Conservation (phyloP, 2,113 vertebrate genomes). For the Hemicordylus capensis region DNA sequence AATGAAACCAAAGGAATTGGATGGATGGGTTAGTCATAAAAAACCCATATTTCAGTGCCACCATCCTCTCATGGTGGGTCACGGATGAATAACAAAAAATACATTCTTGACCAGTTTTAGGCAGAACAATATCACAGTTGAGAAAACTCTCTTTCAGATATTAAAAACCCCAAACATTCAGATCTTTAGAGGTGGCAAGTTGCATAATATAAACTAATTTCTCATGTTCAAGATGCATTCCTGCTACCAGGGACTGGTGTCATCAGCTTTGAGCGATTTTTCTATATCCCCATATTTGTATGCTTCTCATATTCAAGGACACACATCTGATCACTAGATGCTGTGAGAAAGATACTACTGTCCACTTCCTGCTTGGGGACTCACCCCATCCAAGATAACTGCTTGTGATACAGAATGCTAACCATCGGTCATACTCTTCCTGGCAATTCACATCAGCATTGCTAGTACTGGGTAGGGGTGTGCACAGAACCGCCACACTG, state of each 20-base stretch:
- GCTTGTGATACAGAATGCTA: too few relatives aligned
- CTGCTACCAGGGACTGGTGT: background rate
- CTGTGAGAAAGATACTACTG: background rate
- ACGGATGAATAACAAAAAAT: background rate
- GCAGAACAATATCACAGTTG: background rate
- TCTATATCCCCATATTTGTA: background rate
- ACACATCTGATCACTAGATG: background rate
- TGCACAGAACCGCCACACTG: too few relatives aligned
- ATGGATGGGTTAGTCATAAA: background rate
- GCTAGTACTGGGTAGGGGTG: too few relatives aligned
- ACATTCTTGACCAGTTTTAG: background rate
- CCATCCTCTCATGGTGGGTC: background rate
- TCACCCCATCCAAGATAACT: background rate
- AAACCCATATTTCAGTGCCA: background rate
- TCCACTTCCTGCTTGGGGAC: too few relatives aligned
- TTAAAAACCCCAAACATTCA: background rate
- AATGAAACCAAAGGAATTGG: background rate
- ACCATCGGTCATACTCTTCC: background rate
- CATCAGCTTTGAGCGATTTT: background rate
- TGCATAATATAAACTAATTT: background rate
- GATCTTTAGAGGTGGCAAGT: background rate
- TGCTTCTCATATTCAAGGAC: background rate
- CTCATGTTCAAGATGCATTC: background rate
- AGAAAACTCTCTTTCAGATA: background rate
- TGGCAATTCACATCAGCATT: too few relatives aligned